These are phyloP conservation scores for Indri indri DNA, from an alignment of 2,113 vertebrate species.

Conservation along the genomic window DNA sequence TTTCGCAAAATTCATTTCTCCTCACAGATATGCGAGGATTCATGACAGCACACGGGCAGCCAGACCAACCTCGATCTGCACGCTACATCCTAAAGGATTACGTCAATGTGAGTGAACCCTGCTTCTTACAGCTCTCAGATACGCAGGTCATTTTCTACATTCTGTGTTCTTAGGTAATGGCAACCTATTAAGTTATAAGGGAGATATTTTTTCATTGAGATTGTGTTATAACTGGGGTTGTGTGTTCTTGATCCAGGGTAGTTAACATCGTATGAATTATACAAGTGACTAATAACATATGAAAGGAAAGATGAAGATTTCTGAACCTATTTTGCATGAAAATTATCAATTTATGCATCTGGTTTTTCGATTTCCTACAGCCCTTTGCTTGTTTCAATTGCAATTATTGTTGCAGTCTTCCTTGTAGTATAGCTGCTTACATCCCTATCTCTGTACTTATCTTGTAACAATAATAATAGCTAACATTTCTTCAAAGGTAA, in stretches of 20 bases:
- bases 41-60: slow-evolving; percentile 96
- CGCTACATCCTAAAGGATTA: slow-evolving; percentile 97
- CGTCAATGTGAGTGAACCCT: slow-evolving; percentile 86
- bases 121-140: not conserved
- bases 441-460: not conserved
- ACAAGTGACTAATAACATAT: not conserved
- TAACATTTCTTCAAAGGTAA: not conserved
- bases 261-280: not conserved
- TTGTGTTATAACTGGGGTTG: not conserved
- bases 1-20: not conserved
- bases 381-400: not conserved
- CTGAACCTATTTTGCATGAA: not conserved
- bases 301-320: not conserved
- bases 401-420: not conserved
- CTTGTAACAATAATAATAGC: not conserved
- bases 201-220: not conserved
- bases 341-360: not conserved
- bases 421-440: not conserved
- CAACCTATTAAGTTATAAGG: not conserved
- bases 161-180: not conserved
- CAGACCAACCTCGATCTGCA: slow-evolving; percentile 94
- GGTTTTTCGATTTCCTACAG: not conserved
- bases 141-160: not conserved
- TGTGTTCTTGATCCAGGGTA: not conserved
- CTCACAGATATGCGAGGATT: slow-evolving; percentile 95